Evolutionary conservation across 2,888 invertebrate genomes (phyloP).

Genomic region (Apodemia hepburni): DNA sequence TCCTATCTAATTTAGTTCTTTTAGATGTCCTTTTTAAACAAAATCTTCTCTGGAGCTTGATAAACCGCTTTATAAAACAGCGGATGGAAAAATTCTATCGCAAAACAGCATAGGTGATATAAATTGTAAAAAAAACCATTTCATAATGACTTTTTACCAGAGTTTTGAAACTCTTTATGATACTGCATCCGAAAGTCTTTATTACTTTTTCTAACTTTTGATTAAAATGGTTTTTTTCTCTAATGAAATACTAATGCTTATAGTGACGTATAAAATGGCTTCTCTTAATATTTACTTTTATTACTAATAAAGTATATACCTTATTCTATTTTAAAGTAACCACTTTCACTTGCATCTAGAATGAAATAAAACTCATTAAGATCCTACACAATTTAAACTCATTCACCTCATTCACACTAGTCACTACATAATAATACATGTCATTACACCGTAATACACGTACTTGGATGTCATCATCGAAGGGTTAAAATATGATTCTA

Average conservation of each 20-base stretch:
- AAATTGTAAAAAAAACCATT: conserved; percentile 8
- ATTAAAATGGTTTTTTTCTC: conserved; percentile 9
- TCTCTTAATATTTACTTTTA: conserved; percentile 7
- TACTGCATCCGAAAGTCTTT: not conserved
- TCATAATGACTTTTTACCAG: not conserved
- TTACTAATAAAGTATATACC: not conserved
- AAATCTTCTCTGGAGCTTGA: conserved; percentile 1
- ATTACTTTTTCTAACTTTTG: not conserved
- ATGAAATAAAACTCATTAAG: not conserved
- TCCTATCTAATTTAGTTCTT: conserved; percentile 1
- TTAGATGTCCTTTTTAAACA: not conserved
- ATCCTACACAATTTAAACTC: not conserved
- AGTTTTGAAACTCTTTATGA: not conserved
- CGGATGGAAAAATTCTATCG: not conserved
- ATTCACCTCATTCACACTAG: not conserved
- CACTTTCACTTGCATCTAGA: not conserved
- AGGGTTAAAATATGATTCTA: not conserved
- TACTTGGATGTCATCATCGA: not conserved
- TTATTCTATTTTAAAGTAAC: conserved; percentile 6
- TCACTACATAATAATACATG: not conserved
- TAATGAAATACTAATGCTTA: conserved; percentile 10
- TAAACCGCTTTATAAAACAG: conserved; percentile 12
- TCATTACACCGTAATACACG: conserved; percentile 2
- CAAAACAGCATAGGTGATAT: not conserved
- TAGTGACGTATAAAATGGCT: not conserved